Evolutionary conservation across 1,140 invertebrate species (phyloP), one percentile per base, ranked within the genome.

Genomic region (Gryllus bimaculatus): DNA sequence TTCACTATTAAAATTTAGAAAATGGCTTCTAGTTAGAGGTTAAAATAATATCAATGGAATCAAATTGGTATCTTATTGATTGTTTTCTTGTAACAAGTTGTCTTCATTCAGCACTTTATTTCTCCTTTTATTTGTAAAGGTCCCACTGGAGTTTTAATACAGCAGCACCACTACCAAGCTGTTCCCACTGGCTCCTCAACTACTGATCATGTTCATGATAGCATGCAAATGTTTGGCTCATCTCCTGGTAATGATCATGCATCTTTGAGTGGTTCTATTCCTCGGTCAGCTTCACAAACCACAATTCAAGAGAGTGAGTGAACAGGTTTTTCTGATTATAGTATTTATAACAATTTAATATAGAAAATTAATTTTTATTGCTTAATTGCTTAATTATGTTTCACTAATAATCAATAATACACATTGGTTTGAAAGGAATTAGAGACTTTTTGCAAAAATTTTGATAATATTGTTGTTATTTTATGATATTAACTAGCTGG

Each of bases 111-210:
- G 26, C 77, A 15, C 76, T 39, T 8, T 75, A 0, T 21, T 75
- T 1, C 8, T 26, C 21, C 75, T 73, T 13, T 80, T 76, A 21
- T 80, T 47, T 80, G 76, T 26, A 21, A 73, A 92, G 94, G 94
- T 77, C 95, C 95, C 39, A 94, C 93, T 0, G 95, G 95, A 4
- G 93, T 95, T 47, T 86, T 96, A 20, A 96, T 97, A 82, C 95
- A 96, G 83, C 95, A 97, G 84, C 95, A 96, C 89, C 95, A 96
- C 84, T 96, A 96, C 85, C 95, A 96, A 87, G 93, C 93, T 15
- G 88, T 93, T 7, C 93, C 93, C 7, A 78, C 86, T n/a, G 83
- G 76, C 7, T 79, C 79, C 48, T 48, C 47, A 7, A 47, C 79
- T 39, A 74, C 76, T 8, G 73, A 79, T 21, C 79, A 76, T n/a